These are phyloP conservation scores for Drosophila paranaensis DNA, from an alignment of 2,888 invertebrate genomes.

Conservation along the genomic window DNA sequence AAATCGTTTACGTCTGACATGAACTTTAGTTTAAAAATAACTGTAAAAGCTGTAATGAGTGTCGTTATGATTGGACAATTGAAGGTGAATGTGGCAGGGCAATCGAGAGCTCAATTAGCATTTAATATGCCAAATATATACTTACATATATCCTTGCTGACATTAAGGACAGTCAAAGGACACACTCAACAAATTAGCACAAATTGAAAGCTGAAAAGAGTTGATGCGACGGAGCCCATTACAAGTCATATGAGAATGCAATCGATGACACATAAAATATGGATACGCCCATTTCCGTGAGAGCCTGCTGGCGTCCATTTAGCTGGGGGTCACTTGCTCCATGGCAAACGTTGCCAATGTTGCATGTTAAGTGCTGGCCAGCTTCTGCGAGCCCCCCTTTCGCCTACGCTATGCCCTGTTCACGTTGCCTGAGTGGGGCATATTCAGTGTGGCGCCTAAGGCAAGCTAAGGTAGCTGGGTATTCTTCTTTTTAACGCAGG, in stretches of 20 bases:
- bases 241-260: slow-evolving; percentile 25
- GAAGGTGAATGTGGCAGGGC: not conserved
- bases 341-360: slow-evolving; percentile 24
- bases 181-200: slow-evolving; percentile 24
- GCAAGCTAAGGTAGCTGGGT: not conserved
- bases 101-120: slow-evolving; percentile 6
- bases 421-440: not conserved
- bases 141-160: slow-evolving; percentile 16
- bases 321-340: slow-evolving; percentile 25
- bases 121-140: slow-evolving; percentile 8
- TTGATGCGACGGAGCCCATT: not conserved
- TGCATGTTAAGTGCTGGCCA: slow-evolving; percentile 50
- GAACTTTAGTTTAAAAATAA: slow-evolving; percentile 5
- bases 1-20: not conserved
- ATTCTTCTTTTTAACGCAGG: not conserved
- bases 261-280: slow-evolving; percentile 73
- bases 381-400: not conserved
- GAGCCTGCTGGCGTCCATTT: slow-evolving; percentile 1
- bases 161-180: slow-evolving; percentile 9
- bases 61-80: slow-evolving; percentile 10
- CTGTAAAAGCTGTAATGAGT: not conserved
- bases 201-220: slow-evolving; percentile 17
- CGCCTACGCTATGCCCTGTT: too few relatives aligned
- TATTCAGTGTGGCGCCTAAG: not conserved
- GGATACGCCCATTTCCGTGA: slow-evolving; percentile 49